Conservation (phyloP, 37 sponge, comb jelly and placozoan genomes). For the Mnemiopsis leidyi region DNA sequence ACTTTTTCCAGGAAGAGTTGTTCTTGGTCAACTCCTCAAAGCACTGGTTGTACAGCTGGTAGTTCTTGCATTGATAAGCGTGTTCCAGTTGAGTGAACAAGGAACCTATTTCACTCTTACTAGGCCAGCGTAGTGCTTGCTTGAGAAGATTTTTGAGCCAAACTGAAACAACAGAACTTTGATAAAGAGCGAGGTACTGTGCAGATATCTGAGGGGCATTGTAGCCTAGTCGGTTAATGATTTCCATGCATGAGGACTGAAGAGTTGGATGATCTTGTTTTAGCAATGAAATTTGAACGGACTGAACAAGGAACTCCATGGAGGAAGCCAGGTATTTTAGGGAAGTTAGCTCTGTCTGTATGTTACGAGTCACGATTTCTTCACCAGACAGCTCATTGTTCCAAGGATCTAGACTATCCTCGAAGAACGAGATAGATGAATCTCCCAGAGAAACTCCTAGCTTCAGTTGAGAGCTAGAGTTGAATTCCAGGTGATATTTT, state of each 20-base stretch:
- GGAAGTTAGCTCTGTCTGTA: constrained; percentile 12
- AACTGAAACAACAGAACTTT: constrained; percentile 29
- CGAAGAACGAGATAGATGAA: background rate
- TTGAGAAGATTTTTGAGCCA: constrained; percentile 19
- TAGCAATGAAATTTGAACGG: constrained; percentile 22
- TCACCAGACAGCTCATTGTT: background rate
- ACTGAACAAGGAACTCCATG: constrained; percentile 19
- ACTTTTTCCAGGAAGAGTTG: background rate
- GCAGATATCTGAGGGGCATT: constrained; percentile 12
- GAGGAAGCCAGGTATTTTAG: constrained; percentile 28
- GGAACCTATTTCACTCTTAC: constrained; percentile 26
- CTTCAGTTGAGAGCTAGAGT: constrained; percentile 3
- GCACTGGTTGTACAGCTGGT: constrained; percentile 27
- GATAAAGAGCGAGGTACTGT: constrained; percentile 40
- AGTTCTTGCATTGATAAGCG: background rate
- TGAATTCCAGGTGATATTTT: constrained; percentile 40
- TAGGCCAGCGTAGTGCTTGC: constrained; percentile 31
- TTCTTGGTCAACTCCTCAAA: constrained; percentile 49
- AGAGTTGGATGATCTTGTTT: constrained; percentile 50
- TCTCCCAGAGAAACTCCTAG: constrained; percentile 15
- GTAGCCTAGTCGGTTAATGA: constrained; percentile 6
- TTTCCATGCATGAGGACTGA: background rate
- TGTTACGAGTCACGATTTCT: background rate
- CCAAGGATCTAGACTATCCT: constrained; percentile 35
- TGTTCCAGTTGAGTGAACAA: background rate